These are phyloP conservation scores for Coturnix japonica DNA, from an alignment of 2,113 vertebrate genomes.

Conservation along the genomic window DNA sequence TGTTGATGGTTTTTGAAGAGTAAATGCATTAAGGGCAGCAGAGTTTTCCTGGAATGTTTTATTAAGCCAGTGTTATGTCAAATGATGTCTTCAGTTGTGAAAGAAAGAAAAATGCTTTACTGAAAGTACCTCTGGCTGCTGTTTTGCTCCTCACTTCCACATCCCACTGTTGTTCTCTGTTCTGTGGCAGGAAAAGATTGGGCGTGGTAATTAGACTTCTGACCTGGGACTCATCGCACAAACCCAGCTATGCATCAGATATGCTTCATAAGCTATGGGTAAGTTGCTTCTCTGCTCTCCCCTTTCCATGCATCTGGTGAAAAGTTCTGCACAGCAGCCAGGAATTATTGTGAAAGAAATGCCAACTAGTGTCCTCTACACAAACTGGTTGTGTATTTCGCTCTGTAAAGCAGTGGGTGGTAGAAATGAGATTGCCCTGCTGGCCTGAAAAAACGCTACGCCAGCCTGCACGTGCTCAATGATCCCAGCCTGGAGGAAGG, in stretches of 20 bases:
- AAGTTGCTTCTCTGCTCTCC: constrained; percentile 4
- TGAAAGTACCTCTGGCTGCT: constrained; percentile 1
- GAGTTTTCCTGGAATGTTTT: neutral
- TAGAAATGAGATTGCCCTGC: neutral
- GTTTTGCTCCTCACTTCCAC: neutral
- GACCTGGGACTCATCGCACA: constrained; percentile 27
- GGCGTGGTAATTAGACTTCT: constrained; percentile 38
- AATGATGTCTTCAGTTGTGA: neutral
- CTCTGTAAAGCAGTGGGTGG: neutral
- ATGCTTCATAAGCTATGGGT: neutral
- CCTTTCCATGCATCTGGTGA: neutral
- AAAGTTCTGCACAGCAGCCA: neutral
- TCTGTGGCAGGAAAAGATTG: constrained; percentile 30
- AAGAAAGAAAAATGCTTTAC: neutral
- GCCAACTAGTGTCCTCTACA: neutral
- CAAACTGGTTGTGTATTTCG: neutral
- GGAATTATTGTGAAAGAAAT: neutral
- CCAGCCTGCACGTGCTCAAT: neutral
- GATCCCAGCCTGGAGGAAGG: neutral
- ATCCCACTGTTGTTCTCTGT: constrained; percentile 9
- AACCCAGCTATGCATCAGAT: constrained; percentile 5
- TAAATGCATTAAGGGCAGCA: neutral
- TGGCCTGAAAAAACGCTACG: neutral
- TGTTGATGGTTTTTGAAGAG: neutral
- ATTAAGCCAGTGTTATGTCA: neutral